Evolutionary conservation across 2,113 vertebrate genomes (phyloP).

Genomic region (Atrichornis clamosus): DNA sequence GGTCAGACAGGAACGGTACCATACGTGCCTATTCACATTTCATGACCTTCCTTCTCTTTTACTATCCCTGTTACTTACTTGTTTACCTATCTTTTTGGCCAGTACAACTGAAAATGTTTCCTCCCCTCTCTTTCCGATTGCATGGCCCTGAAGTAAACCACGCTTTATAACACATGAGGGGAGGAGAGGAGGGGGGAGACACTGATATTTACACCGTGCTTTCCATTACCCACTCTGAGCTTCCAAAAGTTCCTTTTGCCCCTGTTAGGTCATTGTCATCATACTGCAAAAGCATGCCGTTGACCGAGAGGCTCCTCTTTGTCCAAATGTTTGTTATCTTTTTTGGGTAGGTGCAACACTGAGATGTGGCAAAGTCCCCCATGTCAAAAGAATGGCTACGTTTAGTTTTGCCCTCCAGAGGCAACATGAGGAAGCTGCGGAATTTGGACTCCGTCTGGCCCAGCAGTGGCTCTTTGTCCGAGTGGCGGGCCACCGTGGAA

Average conservation of each 20-base stretch:
- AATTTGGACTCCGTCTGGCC: constrained; percentile 85
- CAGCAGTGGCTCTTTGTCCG: constrained; percentile 93
- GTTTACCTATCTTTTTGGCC: constrained; percentile 25
- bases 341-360: constrained; percentile 86
- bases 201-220: constrained; percentile 87
- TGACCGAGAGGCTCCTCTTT: constrained; percentile 96
- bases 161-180: neutral
- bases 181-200: neutral
- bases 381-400: constrained; percentile 98
- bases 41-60: neutral
- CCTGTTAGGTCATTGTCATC: constrained; percentile 77
- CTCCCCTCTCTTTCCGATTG: neutral
- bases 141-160: constrained; percentile 23
- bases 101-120: neutral
- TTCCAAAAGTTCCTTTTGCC: constrained; percentile 81
- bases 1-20: neutral
- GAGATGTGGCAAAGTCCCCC: constrained; percentile 84
- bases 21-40: constrained; percentile 30
- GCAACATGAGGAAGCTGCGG: constrained; percentile 85
- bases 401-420: constrained; percentile 89
- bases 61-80: neutral
- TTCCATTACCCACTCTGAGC: constrained; percentile 98
- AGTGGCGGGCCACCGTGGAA: constrained; percentile 76
- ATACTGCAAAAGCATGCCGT: constrained; percentile 91
- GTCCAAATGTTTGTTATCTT: constrained; percentile 97